Evolutionary conservation across 2,888 invertebrate species (phyloP), one percentile per base, ranked within the genome.

Genomic region (Nemotelus nigrinus): DNA sequence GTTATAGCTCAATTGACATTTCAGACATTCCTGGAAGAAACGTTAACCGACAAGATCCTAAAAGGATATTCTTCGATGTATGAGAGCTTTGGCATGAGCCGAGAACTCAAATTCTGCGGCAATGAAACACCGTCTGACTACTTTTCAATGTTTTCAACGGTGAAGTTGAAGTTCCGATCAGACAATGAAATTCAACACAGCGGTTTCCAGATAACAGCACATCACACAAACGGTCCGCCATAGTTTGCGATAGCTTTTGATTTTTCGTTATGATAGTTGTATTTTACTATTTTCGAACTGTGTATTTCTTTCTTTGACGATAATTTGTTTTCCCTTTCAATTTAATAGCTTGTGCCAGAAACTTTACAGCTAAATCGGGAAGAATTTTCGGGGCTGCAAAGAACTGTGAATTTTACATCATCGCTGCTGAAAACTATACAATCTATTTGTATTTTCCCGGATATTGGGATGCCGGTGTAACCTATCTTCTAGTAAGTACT

Each of bases 361-460:
- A 93, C 82, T 94, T 91, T 82, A 92, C 92, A 0, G 89, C 88
- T 1, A 83, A 88, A 3, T 91, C 92, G 82, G 95, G 94, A 0
- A 88, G 91, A 82, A 89, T 96, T 65, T 85, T 86, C 72, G 87
- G 87, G 48, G 72, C 79, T 3, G 8, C 83, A 81, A 82, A 82
- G 1, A 80, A 86, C 6, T 97, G 96, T 83, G 87, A 87, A 75
- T 90, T 92, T 3, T 89, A 89, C 2, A 92, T 97, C 60, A 88
- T 88, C 2, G 92, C 92, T 0, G 90, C 92, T 1, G 89, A 85
- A 81, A 93, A 90, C 84, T 88, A 87, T 82, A 93, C 92, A 0
- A 90, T 97, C 80, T 91, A 94, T 0, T 82, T 94, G 0, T 94
- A 93, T 83, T 91, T 93, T 81, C 84, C 86, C 55, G 63, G 78